A percentile compares a stretch with the other conserved stretches of the same genome.
phyloP scores from a whole-genome alignment of 2,113 vertebrate species.

The Poeciliopsis turrubarensis region DNA sequence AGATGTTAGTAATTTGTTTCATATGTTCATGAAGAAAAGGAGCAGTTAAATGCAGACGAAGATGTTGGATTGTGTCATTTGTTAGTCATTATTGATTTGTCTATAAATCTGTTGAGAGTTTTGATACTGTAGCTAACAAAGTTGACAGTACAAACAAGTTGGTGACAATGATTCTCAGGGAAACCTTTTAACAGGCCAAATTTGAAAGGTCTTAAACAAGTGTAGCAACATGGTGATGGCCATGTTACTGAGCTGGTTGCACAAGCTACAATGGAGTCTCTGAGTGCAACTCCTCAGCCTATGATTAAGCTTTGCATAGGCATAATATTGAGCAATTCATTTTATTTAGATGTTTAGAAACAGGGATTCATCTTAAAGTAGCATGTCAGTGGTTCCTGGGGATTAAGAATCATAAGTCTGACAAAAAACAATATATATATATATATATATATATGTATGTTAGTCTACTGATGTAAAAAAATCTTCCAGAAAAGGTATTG shows the following conservation, averaged over 20 bases:
- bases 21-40: neutral
- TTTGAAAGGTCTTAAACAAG: constrained; percentile 10
- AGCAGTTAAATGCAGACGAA: no score
- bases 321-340: neutral
- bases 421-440: no score
- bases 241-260: no score
- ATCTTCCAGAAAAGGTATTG: neutral
- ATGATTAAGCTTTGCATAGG: neutral
- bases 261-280: no score
- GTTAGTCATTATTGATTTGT: neutral
- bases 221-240: neutral
- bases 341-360: neutral
- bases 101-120: neutral
- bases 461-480: neutral
- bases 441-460: no score
- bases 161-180: constrained; percentile 40
- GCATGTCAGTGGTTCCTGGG: neutral
- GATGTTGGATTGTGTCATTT: no score
- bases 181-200: constrained; percentile 42
- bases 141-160: constrained; percentile 17
- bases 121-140: constrained; percentile 34
- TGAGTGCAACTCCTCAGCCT: neutral
- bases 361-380: neutral
- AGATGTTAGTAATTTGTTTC: neutral
- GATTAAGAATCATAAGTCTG: neutral